Conservation (phyloP, 2,113 vertebrate species). For the Cathartes aura region DNA sequence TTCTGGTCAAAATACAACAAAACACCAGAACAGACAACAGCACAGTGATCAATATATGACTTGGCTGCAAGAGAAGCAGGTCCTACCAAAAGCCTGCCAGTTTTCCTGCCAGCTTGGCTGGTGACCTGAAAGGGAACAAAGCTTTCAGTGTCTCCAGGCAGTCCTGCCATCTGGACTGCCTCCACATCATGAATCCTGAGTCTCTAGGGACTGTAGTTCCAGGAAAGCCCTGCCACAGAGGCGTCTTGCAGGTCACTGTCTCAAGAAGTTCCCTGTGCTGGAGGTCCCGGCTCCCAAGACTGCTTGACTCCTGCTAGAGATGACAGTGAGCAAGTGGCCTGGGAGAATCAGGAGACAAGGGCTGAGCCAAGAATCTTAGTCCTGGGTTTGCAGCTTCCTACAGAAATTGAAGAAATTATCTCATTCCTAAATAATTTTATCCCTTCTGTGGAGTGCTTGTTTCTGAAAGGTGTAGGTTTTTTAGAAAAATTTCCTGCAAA, state of each 20-base stretch:
- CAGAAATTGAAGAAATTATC: not conserved
- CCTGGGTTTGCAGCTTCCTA: not conserved
- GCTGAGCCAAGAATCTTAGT: not conserved
- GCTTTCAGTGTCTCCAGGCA: constrained; percentile 42
- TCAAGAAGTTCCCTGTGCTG: not conserved
- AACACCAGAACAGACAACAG: not conserved
- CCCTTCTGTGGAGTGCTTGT: not conserved
- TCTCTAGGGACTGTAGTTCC: not conserved
- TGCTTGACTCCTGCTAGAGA: not conserved
- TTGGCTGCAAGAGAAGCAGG: constrained; percentile 1
- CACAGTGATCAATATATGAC: not conserved
- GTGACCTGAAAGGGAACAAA: constrained; percentile 40
- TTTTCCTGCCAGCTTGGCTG: constrained; percentile 44
- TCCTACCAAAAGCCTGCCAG: constrained; percentile 9
- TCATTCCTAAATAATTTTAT: not conserved
- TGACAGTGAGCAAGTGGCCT: not conserved
- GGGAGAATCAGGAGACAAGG: not conserved
- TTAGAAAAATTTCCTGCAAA: not conserved
- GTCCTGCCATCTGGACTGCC: constrained; percentile 40
- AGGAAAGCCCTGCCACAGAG: constrained; percentile 3
- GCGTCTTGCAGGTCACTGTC: not conserved
- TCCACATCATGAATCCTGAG: constrained; percentile 47
- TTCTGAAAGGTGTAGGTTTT: not conserved
- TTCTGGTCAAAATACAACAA: not conserved
- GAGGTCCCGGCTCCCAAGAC: not conserved